Evolutionary conservation across 2,113 vertebrate species (phyloP).

Genomic region (Scomber japonicus): DNA sequence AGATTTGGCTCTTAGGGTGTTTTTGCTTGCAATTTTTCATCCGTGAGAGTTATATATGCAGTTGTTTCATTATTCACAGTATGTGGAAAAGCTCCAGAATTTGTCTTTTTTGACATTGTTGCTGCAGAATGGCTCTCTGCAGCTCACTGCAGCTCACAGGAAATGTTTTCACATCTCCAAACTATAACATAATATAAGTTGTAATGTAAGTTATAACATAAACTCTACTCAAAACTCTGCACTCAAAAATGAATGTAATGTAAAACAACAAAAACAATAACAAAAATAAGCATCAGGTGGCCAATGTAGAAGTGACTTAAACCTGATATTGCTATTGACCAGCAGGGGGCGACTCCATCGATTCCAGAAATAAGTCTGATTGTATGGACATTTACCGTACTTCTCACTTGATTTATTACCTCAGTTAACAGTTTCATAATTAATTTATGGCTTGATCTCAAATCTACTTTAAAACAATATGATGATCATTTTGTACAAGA

Average conservation of each 20-base stretch:
- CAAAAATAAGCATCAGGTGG: background rate
- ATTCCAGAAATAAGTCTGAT: too few species aligned
- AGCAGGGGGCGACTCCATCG: too few species aligned
- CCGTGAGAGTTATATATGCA: background rate
- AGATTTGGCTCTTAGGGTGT: background rate
- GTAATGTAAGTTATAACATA: too few species aligned
- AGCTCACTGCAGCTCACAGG: background rate
- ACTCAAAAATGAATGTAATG: background rate
- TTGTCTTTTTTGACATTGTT: conserved; percentile 21
- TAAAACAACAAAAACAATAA: background rate
- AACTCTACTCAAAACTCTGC: background rate
- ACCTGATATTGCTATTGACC: too few species aligned
- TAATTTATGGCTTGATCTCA: too few species aligned
- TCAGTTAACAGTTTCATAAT: too few species aligned
- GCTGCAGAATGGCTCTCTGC: background rate
- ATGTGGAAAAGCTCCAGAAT: conserved; percentile 7
- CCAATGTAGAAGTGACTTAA: too few species aligned
- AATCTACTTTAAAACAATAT: too few species aligned
- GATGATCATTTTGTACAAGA: too few species aligned
- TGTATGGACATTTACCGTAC: too few species aligned
- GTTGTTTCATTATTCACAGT: conserved; percentile 27
- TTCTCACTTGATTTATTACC: too few species aligned
- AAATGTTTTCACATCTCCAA: background rate
- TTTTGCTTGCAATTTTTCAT: conserved; percentile 5
- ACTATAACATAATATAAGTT: background rate